phyloP scores from a whole-genome alignment of 2,113 vertebrate genomes.

The Oplegnathus fasciatus region DNA sequence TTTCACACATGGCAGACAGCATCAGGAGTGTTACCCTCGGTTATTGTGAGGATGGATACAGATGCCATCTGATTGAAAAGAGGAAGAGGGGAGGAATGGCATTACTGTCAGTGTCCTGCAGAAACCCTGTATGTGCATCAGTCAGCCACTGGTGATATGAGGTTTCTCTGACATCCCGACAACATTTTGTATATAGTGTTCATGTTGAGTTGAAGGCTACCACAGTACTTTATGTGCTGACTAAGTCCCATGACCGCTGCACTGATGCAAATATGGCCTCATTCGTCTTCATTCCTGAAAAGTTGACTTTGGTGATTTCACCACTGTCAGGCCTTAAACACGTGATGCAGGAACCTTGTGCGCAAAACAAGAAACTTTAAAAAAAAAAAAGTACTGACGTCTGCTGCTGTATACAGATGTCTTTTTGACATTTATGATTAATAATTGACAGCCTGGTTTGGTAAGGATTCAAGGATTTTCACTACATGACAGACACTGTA shows the following conservation, averaged over 20 bases:
- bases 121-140: constrained; percentile 28
- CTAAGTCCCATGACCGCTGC: constrained; percentile 21
- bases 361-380: constrained; percentile 17
- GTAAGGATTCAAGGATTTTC: background rate
- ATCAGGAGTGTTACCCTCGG: constrained; percentile 40
- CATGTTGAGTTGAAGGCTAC: constrained; percentile 32
- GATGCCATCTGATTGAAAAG: constrained; percentile 55
- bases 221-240: constrained; percentile 23
- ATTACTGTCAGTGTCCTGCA: constrained; percentile 30
- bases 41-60: constrained; percentile 47
- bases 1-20: constrained; percentile 63
- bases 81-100: constrained; percentile 36
- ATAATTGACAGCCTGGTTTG: background rate
- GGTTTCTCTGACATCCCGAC: constrained; percentile 12
- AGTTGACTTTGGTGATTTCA: constrained; percentile 24
- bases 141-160: background rate
- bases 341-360: background rate
- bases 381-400: background rate
- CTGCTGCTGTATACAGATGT: background rate
- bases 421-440: background rate
- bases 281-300: constrained; percentile 28
- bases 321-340: background rate
- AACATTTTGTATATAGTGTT: constrained; percentile 21
- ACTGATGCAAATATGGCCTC: background rate
- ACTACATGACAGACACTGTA: background rate